These are phyloP conservation scores for Aporrectodea caliginosa DNA, from an alignment of 1,140 invertebrate genomes.

Conservation along the genomic window DNA sequence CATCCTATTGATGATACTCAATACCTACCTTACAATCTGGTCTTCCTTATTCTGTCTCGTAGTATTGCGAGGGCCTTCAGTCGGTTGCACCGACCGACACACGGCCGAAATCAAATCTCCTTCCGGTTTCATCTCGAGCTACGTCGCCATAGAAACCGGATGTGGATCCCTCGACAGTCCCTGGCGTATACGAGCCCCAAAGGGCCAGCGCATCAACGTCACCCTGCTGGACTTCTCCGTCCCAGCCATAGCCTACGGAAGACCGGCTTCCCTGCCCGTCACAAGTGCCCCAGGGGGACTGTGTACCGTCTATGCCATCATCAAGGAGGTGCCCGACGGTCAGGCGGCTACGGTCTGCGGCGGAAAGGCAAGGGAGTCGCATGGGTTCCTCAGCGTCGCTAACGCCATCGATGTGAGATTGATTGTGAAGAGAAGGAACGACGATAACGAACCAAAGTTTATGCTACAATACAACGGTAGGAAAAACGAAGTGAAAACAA, in stretches of 20 bases:
- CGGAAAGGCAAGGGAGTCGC: neutral
- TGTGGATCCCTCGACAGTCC: constrained; percentile 5
- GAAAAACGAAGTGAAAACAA: too few species aligned
- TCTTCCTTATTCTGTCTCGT: too few species aligned
- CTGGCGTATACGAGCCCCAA: neutral
- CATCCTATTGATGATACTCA: too few species aligned
- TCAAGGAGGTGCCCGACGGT: neutral
- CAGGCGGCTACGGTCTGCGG: neutral
- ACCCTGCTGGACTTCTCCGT: neutral
- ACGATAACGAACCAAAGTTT: neutral
- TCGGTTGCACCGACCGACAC: neutral
- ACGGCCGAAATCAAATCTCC: neutral
- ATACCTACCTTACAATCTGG: too few species aligned
- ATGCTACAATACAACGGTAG: neutral
- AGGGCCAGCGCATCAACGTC: neutral
- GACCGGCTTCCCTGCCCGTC: too few species aligned
- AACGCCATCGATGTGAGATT: neutral
- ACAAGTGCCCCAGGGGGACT: neutral
- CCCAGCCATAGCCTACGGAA: too few species aligned
- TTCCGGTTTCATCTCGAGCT: constrained; percentile 23
- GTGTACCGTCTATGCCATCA: neutral
- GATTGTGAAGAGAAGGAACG: neutral
- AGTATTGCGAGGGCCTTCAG: neutral
- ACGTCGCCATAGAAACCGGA: constrained; percentile 23
- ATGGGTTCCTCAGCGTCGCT: neutral